Percentiles rank a stretch among this genome's conserved stretches.
Conservation (phyloP, 2,797 vertebrate genomes). For the Falco concolor region DNA sequence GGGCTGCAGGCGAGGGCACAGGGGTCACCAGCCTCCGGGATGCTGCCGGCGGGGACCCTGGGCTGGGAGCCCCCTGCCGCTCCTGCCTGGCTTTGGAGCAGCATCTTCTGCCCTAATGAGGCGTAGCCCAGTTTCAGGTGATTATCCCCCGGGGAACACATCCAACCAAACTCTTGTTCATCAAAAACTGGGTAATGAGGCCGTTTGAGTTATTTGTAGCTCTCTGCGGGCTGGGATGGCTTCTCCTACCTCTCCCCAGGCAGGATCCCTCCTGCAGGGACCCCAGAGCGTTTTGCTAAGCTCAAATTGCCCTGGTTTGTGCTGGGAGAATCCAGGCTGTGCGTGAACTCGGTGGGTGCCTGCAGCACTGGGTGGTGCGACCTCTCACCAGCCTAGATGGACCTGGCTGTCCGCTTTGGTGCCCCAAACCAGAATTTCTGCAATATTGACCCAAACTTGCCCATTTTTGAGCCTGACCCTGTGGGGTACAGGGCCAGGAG, state of each 20-base stretch:
- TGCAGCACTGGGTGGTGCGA: neutral
- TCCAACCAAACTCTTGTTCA: neutral
- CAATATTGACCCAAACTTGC: neutral
- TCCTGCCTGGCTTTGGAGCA: neutral
- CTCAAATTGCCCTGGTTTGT: constrained; percentile 22
- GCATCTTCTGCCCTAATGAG: neutral
- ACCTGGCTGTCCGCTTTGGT: neutral
- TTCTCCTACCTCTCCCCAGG: neutral
- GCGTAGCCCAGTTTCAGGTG: neutral
- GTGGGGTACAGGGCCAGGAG: neutral
- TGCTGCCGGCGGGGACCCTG: too few species aligned
- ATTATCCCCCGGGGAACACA: neutral
- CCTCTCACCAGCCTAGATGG: neutral
- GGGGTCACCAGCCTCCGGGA: too few species aligned
- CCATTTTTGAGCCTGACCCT: neutral
- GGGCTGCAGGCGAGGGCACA: too few species aligned
- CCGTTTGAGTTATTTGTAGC: constrained; percentile 51
- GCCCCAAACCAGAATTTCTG: neutral
- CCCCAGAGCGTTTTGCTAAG: neutral
- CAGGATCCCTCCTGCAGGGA: neutral
- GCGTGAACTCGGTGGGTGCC: neutral
- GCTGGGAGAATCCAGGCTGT: neutral
- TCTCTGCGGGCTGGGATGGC: neutral
- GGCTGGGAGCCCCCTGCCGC: neutral
- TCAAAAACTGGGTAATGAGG: constrained; percentile 50